Conservation (phyloP, 2,888 invertebrate genomes). For the Mesochorus sp. region DNA sequence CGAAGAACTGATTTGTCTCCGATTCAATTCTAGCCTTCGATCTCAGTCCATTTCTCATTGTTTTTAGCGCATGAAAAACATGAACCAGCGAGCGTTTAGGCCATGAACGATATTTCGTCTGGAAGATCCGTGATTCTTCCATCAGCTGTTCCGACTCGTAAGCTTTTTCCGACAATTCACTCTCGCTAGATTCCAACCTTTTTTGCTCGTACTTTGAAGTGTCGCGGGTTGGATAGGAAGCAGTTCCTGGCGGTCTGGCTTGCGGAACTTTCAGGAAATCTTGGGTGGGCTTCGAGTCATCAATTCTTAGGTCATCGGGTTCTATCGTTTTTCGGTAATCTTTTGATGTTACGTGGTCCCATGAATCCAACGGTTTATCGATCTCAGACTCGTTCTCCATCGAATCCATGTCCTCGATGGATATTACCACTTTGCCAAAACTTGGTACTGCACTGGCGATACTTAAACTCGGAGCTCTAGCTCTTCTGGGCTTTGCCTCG, state of each 20-base stretch:
- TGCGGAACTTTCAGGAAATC: slow-evolving; percentile 51
- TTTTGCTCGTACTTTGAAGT: background rate
- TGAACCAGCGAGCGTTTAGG: slow-evolving; percentile 51
- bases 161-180: slow-evolving; percentile 4
- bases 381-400: slow-evolving; percentile 38
- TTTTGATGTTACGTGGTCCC: background rate
- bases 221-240: slow-evolving; percentile 42
- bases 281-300: background rate
- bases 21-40: slow-evolving; percentile 39
- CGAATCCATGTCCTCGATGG: slow-evolving; percentile 64
- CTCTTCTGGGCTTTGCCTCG: slow-evolving; percentile 51
- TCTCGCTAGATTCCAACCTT: background rate
- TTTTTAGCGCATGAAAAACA: slow-evolving; percentile 56
- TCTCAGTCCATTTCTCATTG: slow-evolving; percentile 51
- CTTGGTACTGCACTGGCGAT: slow-evolving; percentile 68
- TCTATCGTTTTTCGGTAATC: slow-evolving; percentile 6
- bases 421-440: slow-evolving; percentile 67
- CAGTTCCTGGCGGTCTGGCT: slow-evolving; percentile 9
- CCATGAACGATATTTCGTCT: slow-evolving; percentile 42
- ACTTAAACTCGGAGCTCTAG: slow-evolving; percentile 71
- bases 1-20: slow-evolving; percentile 49
- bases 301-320: background rate
- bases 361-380: slow-evolving; percentile 1
- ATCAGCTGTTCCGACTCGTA: background rate
- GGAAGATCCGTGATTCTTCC: slow-evolving; percentile 10